phyloP scores from a whole-genome alignment of 2,113 vertebrate species.

The Egretta garzetta region DNA sequence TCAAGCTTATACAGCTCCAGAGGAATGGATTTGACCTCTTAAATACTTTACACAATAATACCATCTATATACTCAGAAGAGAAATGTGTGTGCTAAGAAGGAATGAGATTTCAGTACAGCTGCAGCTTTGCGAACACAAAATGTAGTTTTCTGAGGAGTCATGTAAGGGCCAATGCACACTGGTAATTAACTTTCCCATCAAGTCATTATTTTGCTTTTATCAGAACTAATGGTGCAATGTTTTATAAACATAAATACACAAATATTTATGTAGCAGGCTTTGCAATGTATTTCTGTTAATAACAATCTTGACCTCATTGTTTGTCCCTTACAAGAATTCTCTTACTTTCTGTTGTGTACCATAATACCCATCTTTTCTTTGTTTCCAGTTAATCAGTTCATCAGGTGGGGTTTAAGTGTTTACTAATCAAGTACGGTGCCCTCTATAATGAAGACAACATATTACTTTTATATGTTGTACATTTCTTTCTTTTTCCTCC shows the following conservation, averaged over 20 bases:
- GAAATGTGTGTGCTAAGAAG: not conserved
- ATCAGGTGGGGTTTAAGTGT: not conserved
- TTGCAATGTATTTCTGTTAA: constrained; percentile 8
- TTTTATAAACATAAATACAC: not conserved
- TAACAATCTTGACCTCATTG: constrained; percentile 1
- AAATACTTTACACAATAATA: not conserved
- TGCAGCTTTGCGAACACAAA: not conserved
- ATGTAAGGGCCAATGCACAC: not conserved
- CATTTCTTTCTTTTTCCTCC: constrained; percentile 15
- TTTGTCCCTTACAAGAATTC: not conserved
- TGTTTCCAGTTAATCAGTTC: not conserved
- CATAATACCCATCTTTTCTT: not conserved
- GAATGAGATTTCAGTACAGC: not conserved
- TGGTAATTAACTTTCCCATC: not conserved
- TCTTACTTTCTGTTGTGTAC: not conserved
- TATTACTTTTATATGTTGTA: constrained; percentile 8
- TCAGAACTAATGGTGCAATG: not conserved
- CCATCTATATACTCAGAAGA: not conserved
- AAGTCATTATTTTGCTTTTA: not conserved
- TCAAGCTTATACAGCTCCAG: not conserved
- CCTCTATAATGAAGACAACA: not conserved
- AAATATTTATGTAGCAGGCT: constrained; percentile 13
- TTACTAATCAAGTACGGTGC: not conserved
- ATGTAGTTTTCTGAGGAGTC: not conserved
- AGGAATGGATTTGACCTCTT: not conserved